Evolutionary conservation across 2,113 vertebrate genomes (phyloP), one percentile per base, ranked within the genome.

Genomic region (Plotosus lineatus): DNA sequence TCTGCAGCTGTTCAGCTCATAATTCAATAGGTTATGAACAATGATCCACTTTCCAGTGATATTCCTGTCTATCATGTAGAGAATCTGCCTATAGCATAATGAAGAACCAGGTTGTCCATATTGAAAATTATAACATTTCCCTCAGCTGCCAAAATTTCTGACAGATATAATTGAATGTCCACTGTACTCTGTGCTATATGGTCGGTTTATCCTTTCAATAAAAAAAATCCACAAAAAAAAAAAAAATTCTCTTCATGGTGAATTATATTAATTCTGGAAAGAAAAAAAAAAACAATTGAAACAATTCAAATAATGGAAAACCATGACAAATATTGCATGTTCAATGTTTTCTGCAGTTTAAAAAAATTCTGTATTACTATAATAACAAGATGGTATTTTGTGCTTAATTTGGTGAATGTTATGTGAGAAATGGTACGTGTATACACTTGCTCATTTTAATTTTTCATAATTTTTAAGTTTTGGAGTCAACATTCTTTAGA

Each of bases 221-320:
- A n/a, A n/a, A n/a, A n/a, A n/a, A n/a, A n/a, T n/a, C n/a, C 60
- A n/a, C n/a, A n/a, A n/a, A n/a, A 51, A 28, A 66, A 71, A 82
- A 82, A 55, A 28, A 6, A 44, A 17, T 12, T 75, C 77, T 84
- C 68, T 68, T 79, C 9, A 33, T 31, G 80, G 77, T 36, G 87
- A 90, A 93, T 90, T 88, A 88, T 85, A 90, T 92, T 90, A 89
- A 91, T 91, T 90, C 87, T 91, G 86, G 46, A 76, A 78, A 81
- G 68, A 15, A 82, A 84, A 50, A 72, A n/a, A n/a, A n/a, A n/a
- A n/a, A n/a, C n/a, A n/a, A n/a, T n/a, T n/a, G n/a, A n/a, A n/a
- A n/a, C n/a, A n/a, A n/a, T n/a, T n/a, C n/a, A 46, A 75, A 36
- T 23, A 21, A 75, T 90, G 88, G 63, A 80, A n/a, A n/a, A n/a